These are phyloP conservation scores for Glyptemys insculpta DNA, from an alignment of 2,797 vertebrate genomes.

Conservation along the genomic window DNA sequence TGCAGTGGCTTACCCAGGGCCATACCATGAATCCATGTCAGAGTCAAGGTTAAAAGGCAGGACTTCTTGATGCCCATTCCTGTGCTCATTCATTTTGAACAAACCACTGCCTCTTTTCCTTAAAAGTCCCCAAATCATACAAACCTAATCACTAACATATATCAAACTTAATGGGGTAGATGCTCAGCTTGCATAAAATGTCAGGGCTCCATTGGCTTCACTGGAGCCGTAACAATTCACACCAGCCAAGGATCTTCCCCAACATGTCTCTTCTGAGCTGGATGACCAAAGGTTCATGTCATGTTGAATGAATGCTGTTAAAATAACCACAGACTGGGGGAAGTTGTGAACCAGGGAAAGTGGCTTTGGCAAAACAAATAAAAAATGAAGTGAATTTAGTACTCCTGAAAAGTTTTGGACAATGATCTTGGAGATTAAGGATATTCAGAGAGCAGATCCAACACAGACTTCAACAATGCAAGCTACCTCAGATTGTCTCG, in stretches of 20 bases:
- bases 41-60: neutral
- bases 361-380: neutral
- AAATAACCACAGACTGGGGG: neutral
- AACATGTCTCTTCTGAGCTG: neutral
- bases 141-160: neutral
- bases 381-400: neutral
- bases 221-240: neutral
- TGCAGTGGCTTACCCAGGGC: neutral
- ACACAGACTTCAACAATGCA: neutral
- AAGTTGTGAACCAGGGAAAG: neutral
- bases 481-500: neutral
- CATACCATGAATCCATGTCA: neutral
- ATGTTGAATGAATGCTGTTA: neutral
- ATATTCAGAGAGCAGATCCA: neutral
- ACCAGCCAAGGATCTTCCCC: neutral
- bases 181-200: neutral
- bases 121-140: neutral
- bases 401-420: neutral
- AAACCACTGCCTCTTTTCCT: neutral
- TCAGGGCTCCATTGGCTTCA: neutral
- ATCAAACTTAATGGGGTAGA: neutral
- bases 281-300: too few relatives aligned
- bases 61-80: neutral
- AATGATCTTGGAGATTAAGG: neutral
- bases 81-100: neutral